Evolutionary conservation across 2,888 invertebrate species (phyloP).

Genomic region (Dusona sp.): DNA sequence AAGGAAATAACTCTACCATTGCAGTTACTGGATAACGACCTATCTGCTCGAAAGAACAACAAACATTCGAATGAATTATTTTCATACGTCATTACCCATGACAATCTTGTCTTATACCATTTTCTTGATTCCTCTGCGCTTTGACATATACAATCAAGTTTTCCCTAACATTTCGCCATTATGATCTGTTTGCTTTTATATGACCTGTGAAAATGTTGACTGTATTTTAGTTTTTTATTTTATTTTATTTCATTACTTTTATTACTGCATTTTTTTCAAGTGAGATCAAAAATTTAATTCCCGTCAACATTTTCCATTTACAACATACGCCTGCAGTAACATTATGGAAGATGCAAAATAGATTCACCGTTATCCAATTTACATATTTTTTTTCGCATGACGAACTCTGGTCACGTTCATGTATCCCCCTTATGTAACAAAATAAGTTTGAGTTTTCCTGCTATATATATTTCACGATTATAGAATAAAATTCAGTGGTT

Average conservation of each 20-base stretch:
- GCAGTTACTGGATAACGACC: neutral
- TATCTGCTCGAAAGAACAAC: neutral
- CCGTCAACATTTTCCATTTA: conserved; percentile 12
- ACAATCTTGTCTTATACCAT: neutral
- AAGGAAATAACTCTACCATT: neutral
- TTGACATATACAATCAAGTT: neutral
- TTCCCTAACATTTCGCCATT: neutral
- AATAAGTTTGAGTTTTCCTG: neutral
- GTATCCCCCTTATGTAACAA: neutral
- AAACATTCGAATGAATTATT: neutral
- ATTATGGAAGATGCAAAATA: conserved; percentile 22
- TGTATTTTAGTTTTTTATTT: neutral
- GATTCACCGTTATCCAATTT: neutral
- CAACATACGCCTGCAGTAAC: conserved; percentile 16
- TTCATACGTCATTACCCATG: neutral
- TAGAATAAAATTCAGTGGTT: neutral
- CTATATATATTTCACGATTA: conserved; percentile 4
- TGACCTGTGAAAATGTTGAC: neutral
- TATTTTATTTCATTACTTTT: neutral
- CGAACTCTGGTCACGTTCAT: neutral
- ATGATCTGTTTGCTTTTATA: no score
- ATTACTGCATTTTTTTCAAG: neutral
- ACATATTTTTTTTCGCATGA: neutral
- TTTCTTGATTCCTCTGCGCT: neutral
- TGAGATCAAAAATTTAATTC: neutral